These are phyloP conservation scores for Notamacropus eugenii DNA, from an alignment of 2,797 vertebrate genomes.

Conservation along the genomic window DNA sequence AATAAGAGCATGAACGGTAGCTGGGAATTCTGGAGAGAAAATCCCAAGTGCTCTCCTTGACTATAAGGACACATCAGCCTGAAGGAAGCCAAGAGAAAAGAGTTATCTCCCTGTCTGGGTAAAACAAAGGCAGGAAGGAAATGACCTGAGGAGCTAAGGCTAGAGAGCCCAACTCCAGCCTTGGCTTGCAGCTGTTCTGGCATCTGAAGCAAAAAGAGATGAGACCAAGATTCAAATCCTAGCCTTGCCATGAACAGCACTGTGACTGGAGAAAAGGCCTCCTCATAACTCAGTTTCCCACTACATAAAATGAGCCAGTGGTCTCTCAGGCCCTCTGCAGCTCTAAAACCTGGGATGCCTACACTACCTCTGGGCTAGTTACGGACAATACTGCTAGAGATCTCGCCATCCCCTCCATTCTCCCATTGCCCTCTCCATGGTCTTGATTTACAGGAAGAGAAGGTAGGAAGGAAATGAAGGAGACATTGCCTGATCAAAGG, in stretches of 20 bases:
- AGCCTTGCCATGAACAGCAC: not conserved
- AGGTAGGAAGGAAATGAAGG: not conserved
- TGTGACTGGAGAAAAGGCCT: not conserved
- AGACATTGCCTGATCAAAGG: not conserved
- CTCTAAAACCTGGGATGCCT: not conserved
- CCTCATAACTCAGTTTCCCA: not conserved
- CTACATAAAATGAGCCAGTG: not conserved
- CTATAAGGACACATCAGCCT: not conserved
- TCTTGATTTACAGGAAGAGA: not conserved
- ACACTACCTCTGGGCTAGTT: not conserved
- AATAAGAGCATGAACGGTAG: rapidly evolving
- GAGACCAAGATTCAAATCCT: not conserved
- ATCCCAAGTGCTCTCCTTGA: not conserved
- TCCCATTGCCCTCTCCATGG: not conserved
- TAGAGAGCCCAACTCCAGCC: not conserved
- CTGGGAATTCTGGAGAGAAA: not conserved
- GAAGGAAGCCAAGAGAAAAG: not conserved
- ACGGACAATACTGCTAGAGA: not conserved
- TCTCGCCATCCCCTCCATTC: not conserved
- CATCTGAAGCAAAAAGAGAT: not conserved
- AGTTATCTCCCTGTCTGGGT: no score
- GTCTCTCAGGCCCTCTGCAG: not conserved
- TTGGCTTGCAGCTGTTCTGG: not conserved
- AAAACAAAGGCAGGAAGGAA: constrained; percentile 4
- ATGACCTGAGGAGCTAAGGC: not conserved